Conservation (phyloP, 2,113 vertebrate genomes). For the Aplodontia rufa region DNA sequence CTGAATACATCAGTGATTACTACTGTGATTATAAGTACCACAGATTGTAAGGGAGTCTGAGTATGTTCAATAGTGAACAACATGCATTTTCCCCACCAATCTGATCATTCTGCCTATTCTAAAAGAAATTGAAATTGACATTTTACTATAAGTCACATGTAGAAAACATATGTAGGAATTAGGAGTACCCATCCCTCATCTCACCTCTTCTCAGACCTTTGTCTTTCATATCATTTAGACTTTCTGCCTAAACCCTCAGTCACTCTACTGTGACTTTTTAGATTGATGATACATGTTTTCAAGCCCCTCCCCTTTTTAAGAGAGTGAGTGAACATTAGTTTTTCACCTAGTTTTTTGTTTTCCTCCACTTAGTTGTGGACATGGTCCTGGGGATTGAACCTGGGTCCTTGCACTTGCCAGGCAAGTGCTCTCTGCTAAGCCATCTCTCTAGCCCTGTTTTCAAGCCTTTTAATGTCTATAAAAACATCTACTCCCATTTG, state of each 20-base stretch:
- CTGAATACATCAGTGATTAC: background rate
- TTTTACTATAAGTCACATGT: background rate
- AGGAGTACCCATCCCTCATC: background rate
- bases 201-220: background rate
- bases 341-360: no score
- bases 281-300: background rate
- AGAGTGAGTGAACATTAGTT: no score
- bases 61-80: background rate
- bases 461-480: background rate
- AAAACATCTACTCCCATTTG: background rate
- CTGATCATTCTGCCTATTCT: background rate
- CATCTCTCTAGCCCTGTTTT: no score
- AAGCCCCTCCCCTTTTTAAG: no score
- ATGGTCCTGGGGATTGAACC: no score
- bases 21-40: background rate
- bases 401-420: no score
- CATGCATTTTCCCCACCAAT: background rate
- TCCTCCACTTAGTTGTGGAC: no score
- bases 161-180: background rate
- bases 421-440: no score
- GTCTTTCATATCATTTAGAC: background rate
- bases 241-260: background rate
- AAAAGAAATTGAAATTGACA: background rate
- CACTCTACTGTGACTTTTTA: background rate
- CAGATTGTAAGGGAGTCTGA: background rate